Percentiles rank a stretch among this genome's conserved stretches.
These are phyloP conservation scores for Macaria liturata DNA, from an alignment of 2,888 invertebrate genomes.

Conservation along the genomic window DNA sequence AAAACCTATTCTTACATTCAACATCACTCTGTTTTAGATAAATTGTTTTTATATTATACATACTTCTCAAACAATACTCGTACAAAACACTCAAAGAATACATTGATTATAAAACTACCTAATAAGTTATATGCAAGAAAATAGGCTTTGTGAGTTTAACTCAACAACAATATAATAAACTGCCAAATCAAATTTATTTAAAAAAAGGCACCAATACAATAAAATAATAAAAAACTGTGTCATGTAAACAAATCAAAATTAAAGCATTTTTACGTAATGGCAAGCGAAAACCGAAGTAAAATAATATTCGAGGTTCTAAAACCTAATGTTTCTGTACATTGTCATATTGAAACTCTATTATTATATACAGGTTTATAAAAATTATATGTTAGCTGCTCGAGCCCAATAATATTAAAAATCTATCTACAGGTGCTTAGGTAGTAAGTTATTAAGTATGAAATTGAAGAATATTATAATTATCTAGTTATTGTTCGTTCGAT, in stretches of 20 bases:
- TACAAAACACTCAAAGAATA: conserved; percentile 34
- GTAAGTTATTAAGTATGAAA: neutral
- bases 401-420: conserved; percentile 21
- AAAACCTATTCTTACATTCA: conserved; percentile 45
- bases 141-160: conserved; percentile 72
- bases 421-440: conserved; percentile 27
- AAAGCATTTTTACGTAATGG: conserved; percentile 49
- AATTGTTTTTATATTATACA: conserved; percentile 36
- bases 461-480: neutral
- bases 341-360: conserved; percentile 39
- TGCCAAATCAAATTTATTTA: conserved; percentile 36
- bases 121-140: conserved; percentile 71
- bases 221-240: conserved; percentile 29
- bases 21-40: conserved; percentile 46
- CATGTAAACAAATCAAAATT: conserved; percentile 26
- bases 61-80: conserved; percentile 45
- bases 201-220: conserved; percentile 32
- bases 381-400: conserved; percentile 26
- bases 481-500: conserved; percentile 9
- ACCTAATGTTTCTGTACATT: conserved; percentile 48
- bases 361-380: conserved; percentile 51
- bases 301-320: conserved; percentile 59
- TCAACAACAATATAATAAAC: conserved; percentile 58
- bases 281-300: conserved; percentile 58
- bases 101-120: conserved; percentile 23